Base-by-base conservation (phyloP, 64 coral and sea anemone species). In the Dendrophyllia cribrosa region DNA sequence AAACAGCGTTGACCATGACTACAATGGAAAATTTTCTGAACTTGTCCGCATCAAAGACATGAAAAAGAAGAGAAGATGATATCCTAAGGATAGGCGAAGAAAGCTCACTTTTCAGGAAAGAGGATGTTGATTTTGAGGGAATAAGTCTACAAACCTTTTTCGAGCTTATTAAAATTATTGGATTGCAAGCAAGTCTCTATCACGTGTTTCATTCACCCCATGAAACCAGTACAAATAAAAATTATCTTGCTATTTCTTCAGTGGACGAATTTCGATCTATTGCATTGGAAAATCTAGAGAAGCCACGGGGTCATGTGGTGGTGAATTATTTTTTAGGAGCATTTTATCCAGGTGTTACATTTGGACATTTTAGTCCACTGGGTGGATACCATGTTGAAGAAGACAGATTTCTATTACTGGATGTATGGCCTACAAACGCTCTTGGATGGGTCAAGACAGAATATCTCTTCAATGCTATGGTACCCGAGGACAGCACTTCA, bases 281-380 rank as follows among this genome's bases (percentile, higher is more conserved):
- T 23, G 51, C 81, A 17, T 23, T 94, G 9, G 92, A 94, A 43
- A 72, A 53, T 58, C 52, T 94, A 21, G 70, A 84, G 12, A 85
- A 92, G 9, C 69, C 79, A 75, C 59, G 56, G 51, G 43, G 62
- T 9, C 55, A 85, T 48, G 70, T 92, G 3, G 51, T 85, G 58
- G 69, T 84, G 23, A 92, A 92, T 85, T 92, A 85, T 24, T 20
- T 17, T 21, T 34, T 92, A 51, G 69, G 44, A 76, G 80, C 15
- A 58, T 74, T 85, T 50, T 78, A 71, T 19, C 49, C 61, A 34
- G 14, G 53, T 60, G 43, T 47, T 16, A 12, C 50, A 62, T 44
- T 66, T 47, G 92, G 92, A 21, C 92, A 94, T 60, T 89, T 89
- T 44, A 94, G 92, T 44, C 92, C 92, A 4, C 15, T 94, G 7